Percentiles rank a stretch among this genome's conserved stretches.
Evolutionary conservation across 2,888 invertebrate genomes (phyloP).

Genomic region (Diarsia mendica): DNA sequence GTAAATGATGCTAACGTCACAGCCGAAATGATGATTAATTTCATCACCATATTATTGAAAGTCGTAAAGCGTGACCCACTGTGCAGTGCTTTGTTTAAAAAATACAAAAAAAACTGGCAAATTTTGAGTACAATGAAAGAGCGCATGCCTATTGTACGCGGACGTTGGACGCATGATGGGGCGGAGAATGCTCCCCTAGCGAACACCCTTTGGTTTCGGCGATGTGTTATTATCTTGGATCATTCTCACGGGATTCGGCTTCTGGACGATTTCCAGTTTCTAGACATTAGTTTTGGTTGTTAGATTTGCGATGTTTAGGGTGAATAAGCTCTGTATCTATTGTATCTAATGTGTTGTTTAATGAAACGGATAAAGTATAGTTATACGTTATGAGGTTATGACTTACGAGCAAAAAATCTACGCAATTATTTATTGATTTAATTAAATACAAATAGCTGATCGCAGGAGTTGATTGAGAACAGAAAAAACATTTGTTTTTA

Average conservation of each 20-base stretch:
- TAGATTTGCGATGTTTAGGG: slow-evolving; percentile 53
- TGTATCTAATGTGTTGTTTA: slow-evolving; percentile 36
- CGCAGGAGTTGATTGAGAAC: not conserved
- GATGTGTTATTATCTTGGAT: slow-evolving; percentile 73
- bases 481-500: too few species aligned
- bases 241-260: slow-evolving; percentile 74
- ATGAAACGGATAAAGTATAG: not conserved
- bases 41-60: slow-evolving; percentile 82
- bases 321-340: slow-evolving; percentile 30
- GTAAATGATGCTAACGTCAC: slow-evolving; percentile 73
- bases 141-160: slow-evolving; percentile 79
- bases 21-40: slow-evolving; percentile 81
- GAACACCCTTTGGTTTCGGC: slow-evolving; percentile 70
- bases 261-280: slow-evolving; percentile 57
- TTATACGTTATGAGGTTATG: not conserved
- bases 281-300: slow-evolving; percentile 63
- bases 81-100: slow-evolving; percentile 79
- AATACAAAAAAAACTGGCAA: slow-evolving; percentile 73
- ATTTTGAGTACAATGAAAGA: slow-evolving; percentile 74
- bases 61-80: slow-evolving; percentile 81
- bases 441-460: not conserved
- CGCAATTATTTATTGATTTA: not conserved
- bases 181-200: slow-evolving; percentile 73
- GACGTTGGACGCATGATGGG: slow-evolving; percentile 76
- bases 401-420: not conserved